Base-by-base conservation (phyloP, 2,888 invertebrate species). In the Macrophya annulata region DNA sequence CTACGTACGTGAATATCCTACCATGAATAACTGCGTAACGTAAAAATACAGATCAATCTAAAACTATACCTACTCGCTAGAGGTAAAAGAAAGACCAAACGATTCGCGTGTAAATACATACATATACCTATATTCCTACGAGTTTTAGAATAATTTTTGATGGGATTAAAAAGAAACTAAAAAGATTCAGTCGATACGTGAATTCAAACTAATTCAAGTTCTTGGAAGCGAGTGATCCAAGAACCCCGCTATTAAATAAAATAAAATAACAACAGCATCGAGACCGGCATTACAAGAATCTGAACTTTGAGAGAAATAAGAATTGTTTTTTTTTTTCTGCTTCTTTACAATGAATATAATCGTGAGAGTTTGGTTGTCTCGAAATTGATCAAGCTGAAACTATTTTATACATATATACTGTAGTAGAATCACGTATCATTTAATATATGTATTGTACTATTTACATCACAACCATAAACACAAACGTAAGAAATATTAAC, bases 401-500 rank as follows among this genome's bases (percentile, higher is more conserved):
- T 77, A 51, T 31, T 4, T 51, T 43, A 31, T 37, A 4, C 21
- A 74, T n/a, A 74, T n/a, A 17, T 62, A 40, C n/a, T 62, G 10
- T 62, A 59, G 21, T 43, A 43, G 10, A 43, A 81, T 81, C 59
- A 62, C 62, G 81, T 51, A 62, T 81, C 25, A 51, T 51, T 51
- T 9, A 77, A 68, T 25, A 62, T 12, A 45, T 45, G 17, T 59
- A 59, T 81, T 43, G 43, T 81, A 81, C 81, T 91, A 89, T 90
- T 79, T 89, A 91, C 90, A 90, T 92, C 90, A 90, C 91, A 92
- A 92, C 90, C 91, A 89, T 89, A 88, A 90, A 90, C 88, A 74
- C 89, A 89, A 89, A 89, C 86, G 88, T 89, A 89, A 89, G 86
- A 48, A 68, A 83, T 40, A 65, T 71, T 68, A 65, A 43, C 81